Conservation (phyloP, 35 echinoderm and acorn worm genomes). For the Stichopus chloronotus region DNA sequence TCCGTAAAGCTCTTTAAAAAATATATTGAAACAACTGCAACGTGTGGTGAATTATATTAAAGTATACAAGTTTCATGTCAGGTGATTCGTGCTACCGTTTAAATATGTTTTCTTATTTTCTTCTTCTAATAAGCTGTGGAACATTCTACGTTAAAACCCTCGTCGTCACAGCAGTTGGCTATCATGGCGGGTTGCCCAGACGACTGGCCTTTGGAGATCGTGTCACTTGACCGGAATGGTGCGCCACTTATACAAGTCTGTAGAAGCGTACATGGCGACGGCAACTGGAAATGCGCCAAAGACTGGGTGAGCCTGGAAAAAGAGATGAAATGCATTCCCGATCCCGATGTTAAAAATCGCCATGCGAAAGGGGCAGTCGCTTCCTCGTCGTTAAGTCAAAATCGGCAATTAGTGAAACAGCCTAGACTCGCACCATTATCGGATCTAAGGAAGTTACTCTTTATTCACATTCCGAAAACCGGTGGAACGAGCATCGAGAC, state of each 20-base stretch:
- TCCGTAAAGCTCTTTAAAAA: too few species aligned
- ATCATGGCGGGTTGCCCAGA: neutral
- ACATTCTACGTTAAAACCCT: too few species aligned
- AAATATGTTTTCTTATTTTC: too few species aligned
- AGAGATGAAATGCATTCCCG: neutral
- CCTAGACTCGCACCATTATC: neutral
- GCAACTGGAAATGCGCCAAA: neutral
- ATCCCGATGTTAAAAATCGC: neutral
- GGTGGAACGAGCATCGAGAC: neutral
- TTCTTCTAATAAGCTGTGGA: too few species aligned
- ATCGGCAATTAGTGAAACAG: neutral
- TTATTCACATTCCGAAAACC: slow-evolving; percentile 3
- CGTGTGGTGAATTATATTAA: too few species aligned
- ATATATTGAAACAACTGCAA: too few species aligned
- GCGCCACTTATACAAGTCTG: neutral
- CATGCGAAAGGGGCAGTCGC: neutral
- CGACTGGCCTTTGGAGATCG: slow-evolving; percentile 6
- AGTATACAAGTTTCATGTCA: too few species aligned
- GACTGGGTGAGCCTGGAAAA: neutral
- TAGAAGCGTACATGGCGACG: neutral
- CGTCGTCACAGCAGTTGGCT: too few species aligned
- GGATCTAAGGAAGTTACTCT: neutral
- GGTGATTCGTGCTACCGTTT: too few species aligned
- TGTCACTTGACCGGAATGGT: neutral
- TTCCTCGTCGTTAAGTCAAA: too few species aligned